Evolutionary conservation across 2,113 vertebrate genomes (phyloP).

Genomic region (Calidris pygmaea): DNA sequence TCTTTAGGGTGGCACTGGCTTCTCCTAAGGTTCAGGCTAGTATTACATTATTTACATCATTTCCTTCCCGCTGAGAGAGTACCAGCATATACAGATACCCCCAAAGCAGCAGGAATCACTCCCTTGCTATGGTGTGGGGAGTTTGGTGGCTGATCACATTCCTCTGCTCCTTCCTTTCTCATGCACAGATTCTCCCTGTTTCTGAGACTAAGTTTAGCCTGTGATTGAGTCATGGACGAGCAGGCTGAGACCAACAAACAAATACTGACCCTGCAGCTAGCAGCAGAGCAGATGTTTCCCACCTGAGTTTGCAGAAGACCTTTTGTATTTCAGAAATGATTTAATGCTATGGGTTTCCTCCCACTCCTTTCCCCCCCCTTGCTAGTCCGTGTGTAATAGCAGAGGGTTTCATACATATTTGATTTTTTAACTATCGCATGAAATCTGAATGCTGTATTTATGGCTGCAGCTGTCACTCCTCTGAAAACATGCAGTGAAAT

Average conservation of each 20-base stretch:
- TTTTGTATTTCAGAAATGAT: neutral
- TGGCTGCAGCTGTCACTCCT: slow-evolving; percentile 32
- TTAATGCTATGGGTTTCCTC: neutral
- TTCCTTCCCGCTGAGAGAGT: neutral
- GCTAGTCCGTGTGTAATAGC: neutral
- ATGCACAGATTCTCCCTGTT: neutral
- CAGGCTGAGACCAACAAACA: neutral
- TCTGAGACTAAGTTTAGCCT: neutral
- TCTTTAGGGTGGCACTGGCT: neutral
- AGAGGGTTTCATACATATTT: neutral
- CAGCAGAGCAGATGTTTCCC: neutral
- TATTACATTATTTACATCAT: neutral
- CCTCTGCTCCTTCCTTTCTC: neutral
- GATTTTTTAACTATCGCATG: neutral
- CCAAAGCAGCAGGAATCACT: neutral
- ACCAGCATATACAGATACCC: neutral
- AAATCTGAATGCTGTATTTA: slow-evolving; percentile 21
- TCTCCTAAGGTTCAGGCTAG: neutral
- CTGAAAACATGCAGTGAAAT: slow-evolving; percentile 16
- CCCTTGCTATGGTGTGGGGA: neutral
- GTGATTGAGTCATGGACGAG: neutral
- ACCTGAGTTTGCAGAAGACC: neutral
- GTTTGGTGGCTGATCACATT: neutral
- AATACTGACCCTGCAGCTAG: neutral
- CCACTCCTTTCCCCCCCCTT: neutral